phyloP scores from a whole-genome alignment of 2,113 vertebrate genomes.

The Nyctibius bracteatus region DNA sequence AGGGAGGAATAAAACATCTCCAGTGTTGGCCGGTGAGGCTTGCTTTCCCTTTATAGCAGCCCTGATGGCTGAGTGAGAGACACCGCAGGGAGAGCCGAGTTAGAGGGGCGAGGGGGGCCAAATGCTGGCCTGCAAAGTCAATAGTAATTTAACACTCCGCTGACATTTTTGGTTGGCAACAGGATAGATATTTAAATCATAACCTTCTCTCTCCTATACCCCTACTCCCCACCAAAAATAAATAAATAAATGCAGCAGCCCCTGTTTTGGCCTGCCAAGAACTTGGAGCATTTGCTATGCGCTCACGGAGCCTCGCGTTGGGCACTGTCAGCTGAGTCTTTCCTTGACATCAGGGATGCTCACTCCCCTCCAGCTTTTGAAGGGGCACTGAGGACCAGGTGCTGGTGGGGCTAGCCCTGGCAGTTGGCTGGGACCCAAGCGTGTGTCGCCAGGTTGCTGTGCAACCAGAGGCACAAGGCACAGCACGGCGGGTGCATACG shows the following conservation, averaged over 20 bases:
- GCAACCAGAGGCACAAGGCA: not conserved
- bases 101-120: not conserved
- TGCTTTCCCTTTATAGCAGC: constrained; percentile 39
- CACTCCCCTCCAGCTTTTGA: not conserved
- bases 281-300: constrained; percentile 28
- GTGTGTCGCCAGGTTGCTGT: constrained; percentile 7
- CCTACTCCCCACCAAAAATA: constrained; percentile 11
- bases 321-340: not conserved
- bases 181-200: constrained; percentile 53
- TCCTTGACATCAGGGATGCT: constrained; percentile 15
- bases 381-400: not conserved
- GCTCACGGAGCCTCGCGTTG: not conserved
- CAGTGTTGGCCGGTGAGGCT: not conserved
- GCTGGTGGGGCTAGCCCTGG: not conserved
- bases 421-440: not conserved
- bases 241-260: constrained; percentile 33
- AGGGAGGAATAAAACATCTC: not conserved
- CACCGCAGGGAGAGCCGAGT: not conserved
- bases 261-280: constrained; percentile 52
- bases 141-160: constrained; percentile 41
- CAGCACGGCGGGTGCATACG: not conserved
- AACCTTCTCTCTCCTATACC: constrained; percentile 28
- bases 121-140: constrained; percentile 12
- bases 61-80: not conserved
- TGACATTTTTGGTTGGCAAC: constrained; percentile 64